phyloP scores from a whole-genome alignment of 2,113 vertebrate genomes.

The Mastomys coucha region DNA sequence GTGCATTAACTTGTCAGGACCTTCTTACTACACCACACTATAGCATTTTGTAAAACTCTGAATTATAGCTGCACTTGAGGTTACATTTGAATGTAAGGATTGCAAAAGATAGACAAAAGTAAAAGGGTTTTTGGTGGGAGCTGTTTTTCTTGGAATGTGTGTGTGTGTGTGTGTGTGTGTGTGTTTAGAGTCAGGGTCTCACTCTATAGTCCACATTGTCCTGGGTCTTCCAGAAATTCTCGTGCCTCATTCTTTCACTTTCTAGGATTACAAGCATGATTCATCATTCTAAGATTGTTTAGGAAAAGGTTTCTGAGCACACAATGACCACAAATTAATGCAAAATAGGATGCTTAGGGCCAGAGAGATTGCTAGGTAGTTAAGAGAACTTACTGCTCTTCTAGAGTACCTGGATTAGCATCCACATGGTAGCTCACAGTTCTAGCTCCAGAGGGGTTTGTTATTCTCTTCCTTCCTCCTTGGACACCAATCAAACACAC shows the following conservation, averaged over 20 bases:
- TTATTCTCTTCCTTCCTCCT: background rate
- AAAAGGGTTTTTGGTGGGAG: too few species aligned
- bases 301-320: background rate
- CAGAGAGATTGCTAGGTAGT: background rate
- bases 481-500: background rate
- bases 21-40: background rate
- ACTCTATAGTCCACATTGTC: background rate
- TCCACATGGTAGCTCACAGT: background rate
- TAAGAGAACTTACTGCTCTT: background rate
- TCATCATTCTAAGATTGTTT: background rate
- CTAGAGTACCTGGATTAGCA: background rate
- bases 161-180: background rate
- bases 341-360: background rate
- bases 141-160: background rate
- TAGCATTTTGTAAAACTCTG: background rate
- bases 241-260: background rate
- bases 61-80: background rate
- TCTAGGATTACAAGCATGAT: background rate
- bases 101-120: background rate
- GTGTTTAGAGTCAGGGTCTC: background rate
- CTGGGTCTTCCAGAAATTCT: background rate
- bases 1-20: background rate
- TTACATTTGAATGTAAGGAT: background rate
- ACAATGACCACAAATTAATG: background rate
- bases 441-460: background rate